phyloP scores from a whole-genome alignment of 92 coral and sea anemone genomes.

The Zoanthus sociatus region DNA sequence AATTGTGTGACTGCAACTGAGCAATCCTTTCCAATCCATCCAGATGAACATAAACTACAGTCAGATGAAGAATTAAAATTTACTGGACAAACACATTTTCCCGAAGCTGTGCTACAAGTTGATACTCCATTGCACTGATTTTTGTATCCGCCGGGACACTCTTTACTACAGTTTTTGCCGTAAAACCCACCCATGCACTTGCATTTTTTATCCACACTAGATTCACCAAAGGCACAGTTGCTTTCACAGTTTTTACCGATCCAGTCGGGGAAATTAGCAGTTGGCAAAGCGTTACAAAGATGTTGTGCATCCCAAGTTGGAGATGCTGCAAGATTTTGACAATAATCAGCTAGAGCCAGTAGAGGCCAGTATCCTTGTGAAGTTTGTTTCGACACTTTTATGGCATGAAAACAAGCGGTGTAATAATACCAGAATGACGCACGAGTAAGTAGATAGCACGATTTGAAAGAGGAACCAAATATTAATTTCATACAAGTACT shows the following conservation, averaged over 20 bases:
- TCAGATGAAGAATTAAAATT: constrained; percentile 62
- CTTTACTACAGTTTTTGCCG: constrained; percentile 54
- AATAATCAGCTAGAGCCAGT: constrained; percentile 60
- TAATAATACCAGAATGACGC: constrained; percentile 61
- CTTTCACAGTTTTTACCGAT: constrained; percentile 52
- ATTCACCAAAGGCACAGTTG: constrained; percentile 58
- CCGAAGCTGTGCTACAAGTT: constrained; percentile 57
- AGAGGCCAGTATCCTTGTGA: constrained; percentile 63
- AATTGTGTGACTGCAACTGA: constrained; percentile 56
- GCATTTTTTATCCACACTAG: constrained; percentile 26
- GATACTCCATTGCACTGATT: constrained; percentile 56
- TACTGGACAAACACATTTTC: constrained; percentile 64
- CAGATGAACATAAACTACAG: constrained; percentile 59
- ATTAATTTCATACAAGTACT: constrained; percentile 46
- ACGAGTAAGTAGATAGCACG: constrained; percentile 30
- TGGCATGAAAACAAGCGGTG: constrained; percentile 53
- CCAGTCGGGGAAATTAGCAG: constrained; percentile 67
- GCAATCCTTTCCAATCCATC: constrained; percentile 69
- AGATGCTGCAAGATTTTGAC: constrained; percentile 37
- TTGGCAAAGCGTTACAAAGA: constrained; percentile 46
- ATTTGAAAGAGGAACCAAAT: constrained; percentile 35
- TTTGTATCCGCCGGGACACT: constrained; percentile 72
- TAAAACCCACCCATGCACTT: constrained; percentile 64
- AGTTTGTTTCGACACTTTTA: constrained; percentile 37
- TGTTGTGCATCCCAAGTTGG: constrained; percentile 60